Percentiles rank a stretch among this genome's conserved stretches.
phyloP scores from a whole-genome alignment of 2,888 invertebrate species.

The Antitype chi region DNA sequence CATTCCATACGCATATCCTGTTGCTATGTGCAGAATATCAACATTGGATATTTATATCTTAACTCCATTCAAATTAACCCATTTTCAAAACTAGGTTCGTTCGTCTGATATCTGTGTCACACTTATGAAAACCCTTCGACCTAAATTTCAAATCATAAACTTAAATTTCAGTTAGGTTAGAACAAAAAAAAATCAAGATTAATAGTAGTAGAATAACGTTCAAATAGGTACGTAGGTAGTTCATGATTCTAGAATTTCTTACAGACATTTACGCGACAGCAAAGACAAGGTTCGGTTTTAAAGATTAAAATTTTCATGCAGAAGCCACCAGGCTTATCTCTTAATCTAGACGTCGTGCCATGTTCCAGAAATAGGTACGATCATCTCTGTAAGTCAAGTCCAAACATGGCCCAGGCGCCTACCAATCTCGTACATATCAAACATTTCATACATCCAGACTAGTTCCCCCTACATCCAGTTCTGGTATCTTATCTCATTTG shows the following conservation, averaged over 20 bases:
- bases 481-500: constrained; percentile 41
- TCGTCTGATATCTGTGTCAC: neutral
- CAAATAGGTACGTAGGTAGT: neutral
- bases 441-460: constrained; percentile 22
- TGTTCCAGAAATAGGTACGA: constrained; percentile 5
- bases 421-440: constrained; percentile 19
- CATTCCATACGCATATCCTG: constrained; percentile 3
- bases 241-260: neutral
- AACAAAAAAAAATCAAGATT: neutral
- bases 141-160: neutral
- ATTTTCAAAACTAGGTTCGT: neutral
- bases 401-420: neutral
- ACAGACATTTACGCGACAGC: neutral
- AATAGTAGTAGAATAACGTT: neutral
- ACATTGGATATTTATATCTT: neutral
- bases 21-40: constrained; percentile 1
- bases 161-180: neutral
- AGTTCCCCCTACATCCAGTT: constrained; percentile 39
- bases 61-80: neutral
- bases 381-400: neutral
- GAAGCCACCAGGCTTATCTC: constrained; percentile 8
- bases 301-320: neutral
- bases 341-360: neutral
- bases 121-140: neutral
- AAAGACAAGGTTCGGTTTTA: neutral